Base-by-base conservation (phyloP, 2,797 vertebrate species). In the Columba guinea region DNA sequence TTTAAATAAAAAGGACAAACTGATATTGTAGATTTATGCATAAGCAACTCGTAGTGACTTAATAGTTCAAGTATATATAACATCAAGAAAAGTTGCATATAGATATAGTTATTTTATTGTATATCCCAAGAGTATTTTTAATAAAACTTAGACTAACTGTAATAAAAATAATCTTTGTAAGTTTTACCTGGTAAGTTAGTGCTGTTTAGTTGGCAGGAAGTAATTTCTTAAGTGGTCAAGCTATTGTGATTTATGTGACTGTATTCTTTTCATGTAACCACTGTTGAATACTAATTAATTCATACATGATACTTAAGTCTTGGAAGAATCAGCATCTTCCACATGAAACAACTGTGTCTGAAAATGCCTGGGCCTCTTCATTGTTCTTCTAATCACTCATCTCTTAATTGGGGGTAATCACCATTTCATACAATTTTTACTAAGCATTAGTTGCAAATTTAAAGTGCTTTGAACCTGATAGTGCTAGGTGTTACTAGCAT, bases 191-290 rank as follows among this genome's bases (percentile, higher is more conserved):
- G 10, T 82, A 92, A 46, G 1, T 44, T 68, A 74, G 32, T 52
- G 46, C 32, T 87, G 48, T 48, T 76, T 46, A 73, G 11, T 37
- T 85, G 68, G 6, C 89, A 95, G 56, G 39, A 46, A 83, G 53
- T 56, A 87, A 93, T 87, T 94, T 91, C 4, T 71, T 94, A 81
- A 55, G 17, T 48, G 87, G 80, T 86, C 85, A 91, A 88, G 84
- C 58, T 90, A 53, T 78, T 91, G 34, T 88, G 85, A 91, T 69
- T 86, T 86, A 32, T 69, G 22, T 65, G 44, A 71, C 91, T 86
- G 23, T 49, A 75, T 32, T 55, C 58, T 84, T 77, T 89, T 81
- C 58, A 78, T 7, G 7, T 44, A 95, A 84, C 18, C 55, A 55
- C 5, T 63, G 11, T 23, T 65, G 77, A 84, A 84, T 73, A 84